Percentiles rank a stretch among this genome's conserved stretches.
Evolutionary conservation across 92 coral and sea anemone genomes (phyloP).

Genomic region (Meandrina meandrites): DNA sequence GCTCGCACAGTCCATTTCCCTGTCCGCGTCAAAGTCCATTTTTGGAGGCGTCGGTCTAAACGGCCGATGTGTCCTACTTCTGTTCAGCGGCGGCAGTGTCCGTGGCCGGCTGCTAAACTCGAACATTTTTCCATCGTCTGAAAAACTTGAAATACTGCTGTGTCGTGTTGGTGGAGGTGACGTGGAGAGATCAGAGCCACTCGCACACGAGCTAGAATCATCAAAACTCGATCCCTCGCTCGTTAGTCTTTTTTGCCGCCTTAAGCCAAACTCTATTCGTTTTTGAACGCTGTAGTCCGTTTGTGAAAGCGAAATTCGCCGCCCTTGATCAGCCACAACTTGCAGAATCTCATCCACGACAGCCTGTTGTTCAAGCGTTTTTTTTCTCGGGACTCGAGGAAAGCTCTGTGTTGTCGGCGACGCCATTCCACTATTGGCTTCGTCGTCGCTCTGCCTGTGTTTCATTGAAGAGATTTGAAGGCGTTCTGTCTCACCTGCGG

Average conservation of each 20-base stretch:
- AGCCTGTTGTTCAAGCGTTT: slow-evolving; percentile 64
- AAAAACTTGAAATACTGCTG: slow-evolving; percentile 43
- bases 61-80: slow-evolving; percentile 58
- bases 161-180: slow-evolving; percentile 76
- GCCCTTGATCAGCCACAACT: slow-evolving; percentile 83
- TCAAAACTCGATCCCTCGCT: slow-evolving; percentile 62
- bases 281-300: slow-evolving; percentile 83
- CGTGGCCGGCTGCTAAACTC: slow-evolving; percentile 40
- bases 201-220: slow-evolving; percentile 57
- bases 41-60: slow-evolving; percentile 58
- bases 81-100: slow-evolving; percentile 34
- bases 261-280: slow-evolving; percentile 48
- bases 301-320: slow-evolving; percentile 69
- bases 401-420: neutral
- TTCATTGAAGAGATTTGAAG: slow-evolving; percentile 21
- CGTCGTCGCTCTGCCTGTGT: slow-evolving; percentile 9
- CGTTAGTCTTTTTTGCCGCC: slow-evolving; percentile 44
- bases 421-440: slow-evolving; percentile 13
- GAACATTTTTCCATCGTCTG: slow-evolving; percentile 51
- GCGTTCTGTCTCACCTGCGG: slow-evolving; percentile 23
- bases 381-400: slow-evolving; percentile 52
- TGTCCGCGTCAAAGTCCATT: slow-evolving; percentile 43
- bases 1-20: slow-evolving; percentile 35
- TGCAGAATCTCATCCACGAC: slow-evolving; percentile 80
- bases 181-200: slow-evolving; percentile 55